A percentile compares a stretch with the other conserved stretches of the same genome.
Conservation (phyloP, 2,113 vertebrate species). For the Xyrauchen texanus region DNA sequence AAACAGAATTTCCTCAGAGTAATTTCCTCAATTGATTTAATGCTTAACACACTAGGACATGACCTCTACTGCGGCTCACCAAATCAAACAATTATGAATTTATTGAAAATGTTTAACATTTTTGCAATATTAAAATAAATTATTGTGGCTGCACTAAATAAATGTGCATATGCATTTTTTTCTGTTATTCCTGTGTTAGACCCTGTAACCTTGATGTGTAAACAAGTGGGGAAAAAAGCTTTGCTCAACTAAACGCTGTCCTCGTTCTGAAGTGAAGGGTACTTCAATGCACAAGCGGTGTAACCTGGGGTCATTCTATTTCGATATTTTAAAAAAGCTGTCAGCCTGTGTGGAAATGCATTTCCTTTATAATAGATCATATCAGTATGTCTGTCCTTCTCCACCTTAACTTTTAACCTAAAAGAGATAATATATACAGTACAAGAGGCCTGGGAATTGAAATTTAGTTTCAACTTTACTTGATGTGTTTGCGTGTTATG, state of each 20-base stretch:
- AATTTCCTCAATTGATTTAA: slow-evolving; percentile 23
- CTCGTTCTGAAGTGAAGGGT: slow-evolving; percentile 18
- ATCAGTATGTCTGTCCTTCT: slow-evolving; percentile 20
- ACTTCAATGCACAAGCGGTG: slow-evolving; percentile 6
- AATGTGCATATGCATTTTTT: slow-evolving; percentile 3
- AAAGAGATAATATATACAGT: not conserved
- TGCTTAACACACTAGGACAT: not conserved
- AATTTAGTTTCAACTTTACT: slow-evolving; percentile 11
- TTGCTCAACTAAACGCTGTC: slow-evolving; percentile 10
- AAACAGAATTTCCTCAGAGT: slow-evolving; percentile 2
- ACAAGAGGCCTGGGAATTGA: slow-evolving; percentile 8
- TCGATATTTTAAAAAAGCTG: slow-evolving; percentile 39
- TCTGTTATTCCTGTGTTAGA: slow-evolving; percentile 5
- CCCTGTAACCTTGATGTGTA: slow-evolving; percentile 31
- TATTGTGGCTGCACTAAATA: not conserved
- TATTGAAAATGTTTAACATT: slow-evolving; percentile 29
- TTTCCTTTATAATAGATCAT: slow-evolving; percentile 40
- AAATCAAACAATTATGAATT: slow-evolving; percentile 49
- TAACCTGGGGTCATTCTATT: slow-evolving; percentile 43
- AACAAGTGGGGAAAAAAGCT: slow-evolving; percentile 35
- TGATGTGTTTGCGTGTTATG: not conserved
- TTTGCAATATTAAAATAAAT: slow-evolving; percentile 21
- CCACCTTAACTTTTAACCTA: slow-evolving; percentile 38
- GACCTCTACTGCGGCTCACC: slow-evolving; percentile 1
- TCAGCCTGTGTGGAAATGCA: slow-evolving; percentile 36